Conservation (phyloP, 2,888 invertebrate species). For the Parapristionchus giblindavisi region DNA sequence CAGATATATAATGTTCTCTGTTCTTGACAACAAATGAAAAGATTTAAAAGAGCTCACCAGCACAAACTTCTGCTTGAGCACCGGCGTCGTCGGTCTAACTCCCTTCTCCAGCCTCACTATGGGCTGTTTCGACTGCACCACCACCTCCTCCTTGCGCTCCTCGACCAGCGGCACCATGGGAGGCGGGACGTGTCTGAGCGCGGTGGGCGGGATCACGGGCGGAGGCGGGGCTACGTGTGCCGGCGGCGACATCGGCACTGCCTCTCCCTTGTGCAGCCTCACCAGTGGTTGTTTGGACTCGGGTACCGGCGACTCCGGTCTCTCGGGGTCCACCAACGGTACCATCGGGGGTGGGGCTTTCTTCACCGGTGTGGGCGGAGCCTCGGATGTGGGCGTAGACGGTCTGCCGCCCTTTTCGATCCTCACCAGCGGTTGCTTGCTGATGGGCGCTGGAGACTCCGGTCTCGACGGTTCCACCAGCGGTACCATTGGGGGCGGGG, state of each 20-base stretch:
- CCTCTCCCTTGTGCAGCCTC: slow-evolving; percentile 15
- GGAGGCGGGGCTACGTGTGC: background rate
- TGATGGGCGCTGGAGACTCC: background rate
- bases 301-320: slow-evolving; percentile 13
- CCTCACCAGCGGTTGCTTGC: slow-evolving; percentile 23
- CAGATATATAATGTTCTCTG: no score
- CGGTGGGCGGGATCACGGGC: background rate
- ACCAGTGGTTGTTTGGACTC: slow-evolving; percentile 8
- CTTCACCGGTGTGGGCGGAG: background rate
- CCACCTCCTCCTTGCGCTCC: background rate
- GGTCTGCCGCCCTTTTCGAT: slow-evolving; percentile 11
- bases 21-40: no score
- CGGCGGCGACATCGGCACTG: slow-evolving; percentile 11
- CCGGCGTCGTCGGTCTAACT: background rate
- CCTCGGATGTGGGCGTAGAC: background rate
- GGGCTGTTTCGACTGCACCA: background rate
- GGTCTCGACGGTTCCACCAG: slow-evolving; percentile 15
- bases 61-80: slow-evolving; percentile 34
- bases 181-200: no score
- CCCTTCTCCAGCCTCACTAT: background rate
- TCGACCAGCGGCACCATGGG: background rate
- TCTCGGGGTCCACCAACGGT: slow-evolving; percentile 1
- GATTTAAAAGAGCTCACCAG: slow-evolving; percentile 6
- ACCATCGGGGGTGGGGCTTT: slow-evolving; percentile 29
- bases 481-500: slow-evolving; percentile 30